Conservation (phyloP, 2,888 invertebrate genomes). For the Deladenus siricidicola region DNA sequence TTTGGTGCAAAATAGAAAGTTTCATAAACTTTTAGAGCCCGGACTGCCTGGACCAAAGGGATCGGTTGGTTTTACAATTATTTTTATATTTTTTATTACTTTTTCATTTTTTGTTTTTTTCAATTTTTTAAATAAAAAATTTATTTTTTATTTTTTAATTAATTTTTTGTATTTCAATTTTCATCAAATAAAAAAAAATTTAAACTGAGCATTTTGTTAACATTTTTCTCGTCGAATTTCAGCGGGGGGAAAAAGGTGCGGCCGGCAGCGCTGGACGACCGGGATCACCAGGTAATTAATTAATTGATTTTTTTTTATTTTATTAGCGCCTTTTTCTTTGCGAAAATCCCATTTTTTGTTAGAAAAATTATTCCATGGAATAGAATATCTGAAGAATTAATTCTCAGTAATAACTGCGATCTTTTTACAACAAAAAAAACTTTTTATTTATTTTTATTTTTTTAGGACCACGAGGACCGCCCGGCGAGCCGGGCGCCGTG, state of each 20-base stretch:
- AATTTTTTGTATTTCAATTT: neutral
- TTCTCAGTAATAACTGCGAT: neutral
- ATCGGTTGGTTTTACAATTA: neutral
- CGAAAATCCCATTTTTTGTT: neutral
- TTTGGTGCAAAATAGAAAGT: neutral
- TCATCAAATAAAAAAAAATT: neutral
- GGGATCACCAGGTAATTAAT: slow-evolving; percentile 18
- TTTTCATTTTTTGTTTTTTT: too few relatives aligned
- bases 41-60: slow-evolving; percentile 14
- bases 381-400: neutral
- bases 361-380: too few relatives aligned
- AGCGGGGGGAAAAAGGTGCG: slow-evolving; percentile 17
- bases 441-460: neutral
- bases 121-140: too few relatives aligned
- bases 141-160: neutral
- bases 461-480: slow-evolving; percentile 15
- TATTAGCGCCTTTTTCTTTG: neutral
- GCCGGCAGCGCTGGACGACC: slow-evolving; percentile 23
- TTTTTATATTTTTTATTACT: too few relatives aligned
- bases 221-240: neutral
- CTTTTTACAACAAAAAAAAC: neutral
- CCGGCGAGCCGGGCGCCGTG: slow-evolving; percentile 13
- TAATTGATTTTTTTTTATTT: neutral
- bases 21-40: slow-evolving; percentile 1
- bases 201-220: neutral